Evolutionary conservation across 1,140 invertebrate species (phyloP).

Genomic region (Pogonomyrmex californicus): DNA sequence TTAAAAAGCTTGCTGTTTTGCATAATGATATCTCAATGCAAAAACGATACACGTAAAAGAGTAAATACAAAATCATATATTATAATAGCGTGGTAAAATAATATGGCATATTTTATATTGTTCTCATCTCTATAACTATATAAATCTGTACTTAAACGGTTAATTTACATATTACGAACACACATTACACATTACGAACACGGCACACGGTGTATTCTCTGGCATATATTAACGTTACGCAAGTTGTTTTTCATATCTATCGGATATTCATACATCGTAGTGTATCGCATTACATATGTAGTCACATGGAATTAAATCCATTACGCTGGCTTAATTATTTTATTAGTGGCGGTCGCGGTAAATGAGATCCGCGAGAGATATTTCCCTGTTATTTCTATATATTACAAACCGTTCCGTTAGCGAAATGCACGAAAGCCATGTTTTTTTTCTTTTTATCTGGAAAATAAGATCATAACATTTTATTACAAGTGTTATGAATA

Average conservation of each 20-base stretch:
- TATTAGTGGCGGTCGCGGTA: slow-evolving; percentile 21
- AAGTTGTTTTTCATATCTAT: slow-evolving; percentile 23
- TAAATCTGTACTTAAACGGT: not conserved
- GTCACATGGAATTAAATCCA: slow-evolving; percentile 41
- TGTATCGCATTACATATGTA: not conserved
- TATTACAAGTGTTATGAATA: slow-evolving; percentile 41
- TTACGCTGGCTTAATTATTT: slow-evolving; percentile 49
- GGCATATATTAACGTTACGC: slow-evolving; percentile 62
- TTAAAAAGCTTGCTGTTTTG: not conserved
- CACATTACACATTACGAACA: not conserved
- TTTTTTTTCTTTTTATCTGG: slow-evolving; percentile 20
- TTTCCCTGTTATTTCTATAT: slow-evolving; percentile 14
- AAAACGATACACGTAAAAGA: not conserved
- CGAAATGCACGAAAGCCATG: slow-evolving; percentile 14
- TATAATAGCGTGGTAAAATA: not conserved
- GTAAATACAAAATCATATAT: slow-evolving; percentile 6
- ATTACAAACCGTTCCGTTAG: not conserved
- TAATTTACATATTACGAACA: slow-evolving; percentile 42
- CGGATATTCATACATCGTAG: not conserved
- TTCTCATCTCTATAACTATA: not conserved
- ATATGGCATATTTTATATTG: not conserved
- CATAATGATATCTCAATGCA: not conserved
- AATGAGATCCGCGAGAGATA: slow-evolving; percentile 3
- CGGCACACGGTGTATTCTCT: not conserved
- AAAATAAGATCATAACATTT: slow-evolving; percentile 29